Evolutionary conservation across 2,888 invertebrate genomes (phyloP), one percentile per base, ranked within the genome.

Genomic region (Timandra comae): DNA sequence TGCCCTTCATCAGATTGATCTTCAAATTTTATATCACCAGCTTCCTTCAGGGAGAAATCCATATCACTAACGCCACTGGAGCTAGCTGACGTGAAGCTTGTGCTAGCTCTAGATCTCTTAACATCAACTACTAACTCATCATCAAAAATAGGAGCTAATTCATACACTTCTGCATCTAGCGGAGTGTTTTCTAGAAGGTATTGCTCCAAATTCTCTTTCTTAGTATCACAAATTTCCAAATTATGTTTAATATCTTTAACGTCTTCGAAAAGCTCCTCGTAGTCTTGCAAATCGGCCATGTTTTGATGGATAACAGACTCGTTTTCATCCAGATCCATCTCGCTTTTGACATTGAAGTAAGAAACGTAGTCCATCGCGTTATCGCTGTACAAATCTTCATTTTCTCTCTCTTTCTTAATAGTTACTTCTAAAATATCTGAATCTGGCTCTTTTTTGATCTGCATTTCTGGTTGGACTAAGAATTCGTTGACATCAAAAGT

Each of bases 231-330:
- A 43, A 49, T 81, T 43, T 72, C 88, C 45, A 84, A 62, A 55
- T 74, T 84, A 52, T 48, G 81, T 45, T 67, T 67, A 13, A 84
- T 43, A 13, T 74, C 76, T 30, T 79, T 80, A 0, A 71, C 62
- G 12, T 79, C 81, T 13, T 76, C 69, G 3, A 73, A 68, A 7
- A 75, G 43, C 24, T 86, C 84, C 2, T 71, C 84, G 43, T 87
- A 89, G 42, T 89, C 89, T 39, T 79, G 76, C 7, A 89, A 56
- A 61, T 89, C 89, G 0, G 88, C 88, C 41, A 89, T 52, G 46
- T 89, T 89, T 46, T 89, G 88, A 27, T 87, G 85, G 51, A 81
- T 79, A 1, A 89, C 86, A 0, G 88, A 87, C 35, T 75, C 63
- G 0, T 69, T 50, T 49, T 67, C 86, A 20, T 56, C 86, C 49